Evolutionary conservation across 2,113 vertebrate species (phyloP).

Genomic region (Stegastes partitus): DNA sequence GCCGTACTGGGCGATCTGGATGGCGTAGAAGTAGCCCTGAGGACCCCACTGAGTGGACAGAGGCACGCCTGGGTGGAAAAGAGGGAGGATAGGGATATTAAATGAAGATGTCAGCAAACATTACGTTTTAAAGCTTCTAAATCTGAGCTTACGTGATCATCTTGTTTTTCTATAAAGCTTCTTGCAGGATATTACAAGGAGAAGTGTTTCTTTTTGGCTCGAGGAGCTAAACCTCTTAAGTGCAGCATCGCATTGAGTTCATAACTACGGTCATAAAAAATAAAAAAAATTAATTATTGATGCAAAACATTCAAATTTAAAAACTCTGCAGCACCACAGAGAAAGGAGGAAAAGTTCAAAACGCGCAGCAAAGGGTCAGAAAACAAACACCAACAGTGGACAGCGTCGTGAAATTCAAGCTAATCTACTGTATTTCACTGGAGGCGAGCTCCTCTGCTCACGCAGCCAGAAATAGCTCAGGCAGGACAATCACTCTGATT

Average conservation of each 20-base stretch:
- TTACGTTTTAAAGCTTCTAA: not conserved
- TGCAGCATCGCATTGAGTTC: not conserved
- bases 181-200: conserved; percentile 9
- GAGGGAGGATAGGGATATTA: not conserved
- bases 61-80: conserved; percentile 89
- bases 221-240: conserved; percentile 8
- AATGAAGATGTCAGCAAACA: not conserved
- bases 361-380: not conserved
- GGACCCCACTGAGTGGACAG: conserved; percentile 99
- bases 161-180: conserved; percentile 6
- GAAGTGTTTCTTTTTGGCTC: conserved; percentile 18
- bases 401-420: conserved; percentile 21
- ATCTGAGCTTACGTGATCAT: not conserved
- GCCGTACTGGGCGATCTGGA: conserved; percentile 99
- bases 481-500: conserved; percentile 56
- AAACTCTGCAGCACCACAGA: not conserved
- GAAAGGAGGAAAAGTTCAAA: not conserved
- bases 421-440: conserved; percentile 49
- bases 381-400: not conserved
- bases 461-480: conserved; percentile 53
- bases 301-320: conserved; percentile 8
- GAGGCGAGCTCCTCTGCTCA: conserved; percentile 24
- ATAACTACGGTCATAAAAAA: conserved; percentile 22
- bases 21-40: conserved; percentile 99
- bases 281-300: conserved; percentile 33